A percentile compares a stretch with the other conserved stretches of the same genome.
Conservation (phyloP, 2,797 vertebrate species). For the Gymnoscopelus microlampas region DNA sequence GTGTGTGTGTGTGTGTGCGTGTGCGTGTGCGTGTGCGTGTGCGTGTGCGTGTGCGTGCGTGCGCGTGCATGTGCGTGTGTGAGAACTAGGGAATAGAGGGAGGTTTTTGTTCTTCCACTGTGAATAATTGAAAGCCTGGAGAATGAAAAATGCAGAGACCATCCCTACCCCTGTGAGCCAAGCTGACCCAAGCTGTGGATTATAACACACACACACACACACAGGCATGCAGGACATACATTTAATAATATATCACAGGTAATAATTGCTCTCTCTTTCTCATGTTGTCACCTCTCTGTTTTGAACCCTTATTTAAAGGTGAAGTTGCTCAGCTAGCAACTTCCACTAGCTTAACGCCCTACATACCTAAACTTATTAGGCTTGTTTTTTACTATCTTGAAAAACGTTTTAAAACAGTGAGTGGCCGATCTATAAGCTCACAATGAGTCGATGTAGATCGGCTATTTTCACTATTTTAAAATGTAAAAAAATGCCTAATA, state of each 20-base stretch:
- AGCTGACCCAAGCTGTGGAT: constrained; percentile 66
- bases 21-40: constrained; percentile 22
- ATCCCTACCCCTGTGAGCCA: constrained; percentile 63
- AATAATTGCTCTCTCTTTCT: constrained; percentile 36
- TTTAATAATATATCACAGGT: constrained; percentile 46
- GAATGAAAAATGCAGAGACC: constrained; percentile 76
- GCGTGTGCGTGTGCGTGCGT: constrained; percentile 18
- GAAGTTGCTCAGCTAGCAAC: too few relatives aligned
- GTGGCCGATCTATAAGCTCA: too few relatives aligned
- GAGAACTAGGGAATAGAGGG: neutral
- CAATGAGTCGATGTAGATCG: too few relatives aligned
- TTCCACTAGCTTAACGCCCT: too few relatives aligned
- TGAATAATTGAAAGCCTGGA: constrained; percentile 80
- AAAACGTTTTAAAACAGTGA: too few relatives aligned
- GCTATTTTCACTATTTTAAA: too few relatives aligned
- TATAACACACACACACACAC: constrained; percentile 25
- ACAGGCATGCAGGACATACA: constrained; percentile 17
- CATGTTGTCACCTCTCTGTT: constrained; percentile 8
- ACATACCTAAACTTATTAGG: too few relatives aligned
- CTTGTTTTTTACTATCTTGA: too few relatives aligned
- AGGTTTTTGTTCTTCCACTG: constrained; percentile 68
- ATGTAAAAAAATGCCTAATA: too few relatives aligned
- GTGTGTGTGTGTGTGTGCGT: constrained; percentile 25
- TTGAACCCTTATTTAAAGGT: constrained; percentile 22
- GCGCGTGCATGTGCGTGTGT: neutral